phyloP scores from a whole-genome alignment of 2,888 invertebrate genomes.

The Embidobia sp. region DNA sequence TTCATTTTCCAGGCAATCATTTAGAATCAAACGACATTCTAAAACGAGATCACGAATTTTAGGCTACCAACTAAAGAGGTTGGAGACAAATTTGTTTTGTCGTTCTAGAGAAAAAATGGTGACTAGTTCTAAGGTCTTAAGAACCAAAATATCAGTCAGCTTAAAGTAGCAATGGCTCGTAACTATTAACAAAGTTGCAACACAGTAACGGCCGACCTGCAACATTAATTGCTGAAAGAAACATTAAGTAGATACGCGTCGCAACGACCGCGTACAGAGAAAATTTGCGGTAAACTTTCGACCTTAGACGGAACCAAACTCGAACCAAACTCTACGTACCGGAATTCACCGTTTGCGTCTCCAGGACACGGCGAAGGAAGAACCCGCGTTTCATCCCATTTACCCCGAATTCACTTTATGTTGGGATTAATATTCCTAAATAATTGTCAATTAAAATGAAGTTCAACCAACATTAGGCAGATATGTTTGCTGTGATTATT shows the following conservation, averaged over 20 bases:
- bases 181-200: too few relatives aligned
- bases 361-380: neutral
- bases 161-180: too few relatives aligned
- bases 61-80: too few relatives aligned
- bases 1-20: too few relatives aligned
- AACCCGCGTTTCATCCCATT: conserved; percentile 25
- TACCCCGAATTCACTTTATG: conserved; percentile 3
- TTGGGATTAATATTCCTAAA: conserved; percentile 34
- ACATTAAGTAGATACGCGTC: conserved; percentile 41
- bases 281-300: conserved; percentile 45
- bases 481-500: too few relatives aligned
- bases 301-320: conserved; percentile 43
- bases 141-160: too few relatives aligned
- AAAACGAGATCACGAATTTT: too few relatives aligned
- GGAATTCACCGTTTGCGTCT: conserved; percentile 14
- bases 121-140: too few relatives aligned
- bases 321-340: conserved; percentile 15
- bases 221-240: conserved; percentile 56
- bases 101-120: too few relatives aligned
- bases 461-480: too few relatives aligned
- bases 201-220: conserved; percentile 21
- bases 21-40: too few relatives aligned
- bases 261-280: conserved; percentile 21
- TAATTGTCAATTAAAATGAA: neutral
- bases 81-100: too few relatives aligned